A percentile compares a stretch with the other conserved stretches of the same genome.
Evolutionary conservation across 2,888 invertebrate genomes (phyloP).

Genomic region (Oxycera nigricornis): DNA sequence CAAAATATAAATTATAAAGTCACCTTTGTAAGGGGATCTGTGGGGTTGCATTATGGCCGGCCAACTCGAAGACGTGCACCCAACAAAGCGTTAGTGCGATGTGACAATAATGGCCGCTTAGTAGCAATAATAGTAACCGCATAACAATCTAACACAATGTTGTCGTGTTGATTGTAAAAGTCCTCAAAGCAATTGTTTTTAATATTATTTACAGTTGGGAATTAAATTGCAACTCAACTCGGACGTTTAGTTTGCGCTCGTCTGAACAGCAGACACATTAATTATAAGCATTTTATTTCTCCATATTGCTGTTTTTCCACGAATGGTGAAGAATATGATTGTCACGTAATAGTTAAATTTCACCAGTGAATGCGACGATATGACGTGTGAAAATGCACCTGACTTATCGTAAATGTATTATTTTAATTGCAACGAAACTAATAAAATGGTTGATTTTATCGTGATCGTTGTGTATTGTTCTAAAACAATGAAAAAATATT

Average conservation of each 20-base stretch:
- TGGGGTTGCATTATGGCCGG: not conserved
- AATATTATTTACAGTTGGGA: slow-evolving; percentile 30
- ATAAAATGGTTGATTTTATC: not conserved
- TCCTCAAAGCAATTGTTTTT: slow-evolving; percentile 3
- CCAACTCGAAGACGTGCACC: slow-evolving; percentile 23
- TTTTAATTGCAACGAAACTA: slow-evolving; percentile 19
- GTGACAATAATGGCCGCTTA: slow-evolving; percentile 15
- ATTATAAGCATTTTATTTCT: slow-evolving; percentile 10
- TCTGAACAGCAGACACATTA: not conserved
- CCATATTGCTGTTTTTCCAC: not conserved
- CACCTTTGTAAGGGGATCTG: not conserved
- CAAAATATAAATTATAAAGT: slow-evolving; percentile 31
- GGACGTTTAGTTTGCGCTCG: not conserved
- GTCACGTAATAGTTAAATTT: slow-evolving; percentile 35
- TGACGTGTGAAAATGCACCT: slow-evolving; percentile 28
- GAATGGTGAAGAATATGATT: slow-evolving; percentile 11
- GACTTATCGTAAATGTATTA: not conserved
- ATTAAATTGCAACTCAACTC: slow-evolving; percentile 9
- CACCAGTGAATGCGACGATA: slow-evolving; percentile 22
- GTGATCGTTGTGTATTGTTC: not conserved
- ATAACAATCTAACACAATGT: slow-evolving; percentile 37
- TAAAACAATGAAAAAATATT: not conserved
- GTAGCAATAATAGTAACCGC: slow-evolving; percentile 15
- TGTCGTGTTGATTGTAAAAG: slow-evolving; percentile 6
- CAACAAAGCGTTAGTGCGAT: slow-evolving; percentile 33